phyloP scores from a whole-genome alignment of 2,113 vertebrate species.

The Indicator indicator region DNA sequence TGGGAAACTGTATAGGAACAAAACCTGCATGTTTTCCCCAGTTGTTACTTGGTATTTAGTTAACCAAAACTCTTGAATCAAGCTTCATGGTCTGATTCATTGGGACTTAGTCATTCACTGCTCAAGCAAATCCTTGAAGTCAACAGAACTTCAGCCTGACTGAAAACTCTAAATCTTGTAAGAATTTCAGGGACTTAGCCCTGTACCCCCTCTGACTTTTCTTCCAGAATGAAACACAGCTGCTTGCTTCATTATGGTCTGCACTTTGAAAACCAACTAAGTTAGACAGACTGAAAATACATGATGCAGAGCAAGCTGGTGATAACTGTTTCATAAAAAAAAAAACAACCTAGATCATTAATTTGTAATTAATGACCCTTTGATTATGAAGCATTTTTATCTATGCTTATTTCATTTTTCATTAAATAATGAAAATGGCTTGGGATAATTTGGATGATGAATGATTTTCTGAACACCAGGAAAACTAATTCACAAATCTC shows the following conservation, averaged over 20 bases:
- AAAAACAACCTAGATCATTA: neutral
- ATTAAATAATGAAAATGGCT: neutral
- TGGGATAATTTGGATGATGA: neutral
- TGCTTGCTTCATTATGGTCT: neutral
- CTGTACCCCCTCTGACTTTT: neutral
- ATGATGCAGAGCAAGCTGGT: neutral
- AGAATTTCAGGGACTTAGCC: neutral
- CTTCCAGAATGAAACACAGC: neutral
- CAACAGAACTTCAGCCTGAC: neutral
- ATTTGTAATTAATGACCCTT: conserved; percentile 5
- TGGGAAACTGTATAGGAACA: neutral
- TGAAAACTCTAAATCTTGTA: neutral
- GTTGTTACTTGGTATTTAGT: neutral
- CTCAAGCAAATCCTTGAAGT: neutral
- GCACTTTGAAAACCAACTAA: neutral
- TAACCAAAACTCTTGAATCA: neutral
- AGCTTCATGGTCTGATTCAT: neutral
- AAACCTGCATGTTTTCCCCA: neutral
- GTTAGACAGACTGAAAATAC: neutral
- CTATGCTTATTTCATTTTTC: neutral
- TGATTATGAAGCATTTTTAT: neutral
- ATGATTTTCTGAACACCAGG: neutral
- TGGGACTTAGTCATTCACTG: neutral
- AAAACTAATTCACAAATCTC: neutral
- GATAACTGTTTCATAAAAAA: neutral